Evolutionary conservation across 2,888 invertebrate species (phyloP), one percentile per base, ranked within the genome.

Genomic region (Zygothrica quintamaculata): DNA sequence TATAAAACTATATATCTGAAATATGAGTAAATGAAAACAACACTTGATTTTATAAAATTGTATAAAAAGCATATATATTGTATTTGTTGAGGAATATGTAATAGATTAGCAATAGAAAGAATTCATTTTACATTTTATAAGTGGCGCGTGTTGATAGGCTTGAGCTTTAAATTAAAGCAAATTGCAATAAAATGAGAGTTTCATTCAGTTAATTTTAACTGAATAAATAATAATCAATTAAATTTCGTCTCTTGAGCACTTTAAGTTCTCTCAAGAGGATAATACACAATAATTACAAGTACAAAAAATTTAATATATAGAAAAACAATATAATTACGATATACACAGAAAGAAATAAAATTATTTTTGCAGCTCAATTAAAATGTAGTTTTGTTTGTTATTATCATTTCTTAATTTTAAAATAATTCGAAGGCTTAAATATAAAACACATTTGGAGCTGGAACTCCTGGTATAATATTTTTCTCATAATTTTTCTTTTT

Each of bases 51-150:
- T 53, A 43, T 36, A 12, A 60, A 70, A 53, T 65, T 34, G 72
- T 66, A 66, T 59, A 71, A 67, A 71, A 73, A 62, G 72, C 55
- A 61, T 52, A 55, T 46, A 62, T 52, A 58, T 33, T 16, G 33
- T 22, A 22, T 22, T 22, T 5, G 18, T 22, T 3, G 37, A 58
- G 58, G 40, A 56, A 48, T 59, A 50, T 48, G 25, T 64, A 59
- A 57, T 57, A 39, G 42, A 42, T 53, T 52, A 61, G 36, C 60
- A 66, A 72, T 51, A 70, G 6, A 44, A 15, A 50, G 47, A 51
- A 31, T 48, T 40, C 36, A 22, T 46, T 65, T 46, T 60, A 66
- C 66, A 66, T 53, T 22, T 22, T 5, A 3, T 53, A 58, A 46
- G 42, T 60, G 53, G 48, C 33, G 18, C 18, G n/a, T 43, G 15